These are phyloP conservation scores for Drosophila atripex DNA, from an alignment of 2,888 invertebrate species.

Conservation along the genomic window DNA sequence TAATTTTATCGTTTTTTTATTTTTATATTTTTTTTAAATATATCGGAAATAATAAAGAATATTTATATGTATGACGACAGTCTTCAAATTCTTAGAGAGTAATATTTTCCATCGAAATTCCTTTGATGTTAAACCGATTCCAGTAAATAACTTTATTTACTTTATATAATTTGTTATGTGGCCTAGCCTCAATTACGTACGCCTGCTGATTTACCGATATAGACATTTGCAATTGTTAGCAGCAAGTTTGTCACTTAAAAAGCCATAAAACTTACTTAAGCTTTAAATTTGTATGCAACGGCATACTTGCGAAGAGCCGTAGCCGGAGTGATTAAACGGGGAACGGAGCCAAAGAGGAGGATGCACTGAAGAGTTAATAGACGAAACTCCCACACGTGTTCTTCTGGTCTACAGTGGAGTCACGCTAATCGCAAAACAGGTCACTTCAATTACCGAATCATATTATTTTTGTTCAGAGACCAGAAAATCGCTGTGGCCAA, in stretches of 20 bases:
- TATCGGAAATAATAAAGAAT: not conserved
- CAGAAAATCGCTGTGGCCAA: conserved; percentile 26
- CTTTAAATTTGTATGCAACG: conserved; percentile 59
- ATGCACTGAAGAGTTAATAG: conserved; percentile 20
- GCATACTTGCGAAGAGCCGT: conserved; percentile 10
- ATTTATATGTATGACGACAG: too few relatives aligned
- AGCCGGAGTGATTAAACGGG: conserved; percentile 10
- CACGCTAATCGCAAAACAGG: not conserved
- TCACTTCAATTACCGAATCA: conserved; percentile 24
- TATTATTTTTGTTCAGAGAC: conserved; percentile 7
- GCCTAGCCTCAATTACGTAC: conserved; percentile 29
- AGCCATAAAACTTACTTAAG: conserved; percentile 61
- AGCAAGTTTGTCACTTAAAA: conserved; percentile 66
- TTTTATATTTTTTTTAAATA: too few relatives aligned
- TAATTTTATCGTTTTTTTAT: too few relatives aligned
- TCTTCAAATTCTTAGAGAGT: not conserved
- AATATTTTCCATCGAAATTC: not conserved
- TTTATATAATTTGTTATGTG: conserved; percentile 13
- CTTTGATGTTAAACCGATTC: not conserved
- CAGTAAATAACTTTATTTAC: not conserved
- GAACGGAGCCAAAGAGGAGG: not conserved
- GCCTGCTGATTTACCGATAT: conserved; percentile 48
- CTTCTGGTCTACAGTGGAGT: conserved; percentile 6
- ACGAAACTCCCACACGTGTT: conserved; percentile 41
- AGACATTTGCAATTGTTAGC: conserved; percentile 26